These are phyloP conservation scores for Archips crataeganus DNA, from an alignment of 2,888 invertebrate species.

Conservation along the genomic window DNA sequence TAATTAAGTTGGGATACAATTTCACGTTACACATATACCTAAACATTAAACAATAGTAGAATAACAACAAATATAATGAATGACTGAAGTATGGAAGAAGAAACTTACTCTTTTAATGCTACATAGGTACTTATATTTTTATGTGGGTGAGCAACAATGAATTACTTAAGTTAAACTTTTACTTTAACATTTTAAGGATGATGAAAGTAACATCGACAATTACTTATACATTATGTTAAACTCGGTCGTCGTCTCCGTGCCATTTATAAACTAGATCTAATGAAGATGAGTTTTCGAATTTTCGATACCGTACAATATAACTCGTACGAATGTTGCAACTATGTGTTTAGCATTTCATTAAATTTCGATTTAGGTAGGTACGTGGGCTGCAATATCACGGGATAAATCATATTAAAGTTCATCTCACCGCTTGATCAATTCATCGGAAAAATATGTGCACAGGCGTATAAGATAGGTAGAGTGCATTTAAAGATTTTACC, in stretches of 20 bases:
- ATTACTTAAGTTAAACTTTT: constrained; percentile 9
- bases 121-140: background rate
- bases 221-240: constrained; percentile 46
- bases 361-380: background rate
- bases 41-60: constrained; percentile 46
- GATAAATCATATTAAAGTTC: background rate
- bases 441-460: background rate
- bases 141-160: constrained; percentile 20
- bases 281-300: background rate
- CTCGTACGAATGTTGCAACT: constrained; percentile 10
- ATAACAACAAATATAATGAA: constrained; percentile 42
- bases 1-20: constrained; percentile 9
- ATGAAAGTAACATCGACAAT: constrained; percentile 55
- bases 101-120: constrained; percentile 13
- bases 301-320: background rate
- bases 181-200: constrained; percentile 8
- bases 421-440: background rate
- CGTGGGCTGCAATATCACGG: background rate
- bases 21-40: constrained; percentile 43
- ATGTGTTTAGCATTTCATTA: background rate
- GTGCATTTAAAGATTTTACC: background rate
- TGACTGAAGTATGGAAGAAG: constrained; percentile 18
- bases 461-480: background rate
- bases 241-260: constrained; percentile 25
- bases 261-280: constrained; percentile 49